Evolutionary conservation across 1,140 invertebrate genomes (phyloP).

Genomic region (Limonius californicus): DNA sequence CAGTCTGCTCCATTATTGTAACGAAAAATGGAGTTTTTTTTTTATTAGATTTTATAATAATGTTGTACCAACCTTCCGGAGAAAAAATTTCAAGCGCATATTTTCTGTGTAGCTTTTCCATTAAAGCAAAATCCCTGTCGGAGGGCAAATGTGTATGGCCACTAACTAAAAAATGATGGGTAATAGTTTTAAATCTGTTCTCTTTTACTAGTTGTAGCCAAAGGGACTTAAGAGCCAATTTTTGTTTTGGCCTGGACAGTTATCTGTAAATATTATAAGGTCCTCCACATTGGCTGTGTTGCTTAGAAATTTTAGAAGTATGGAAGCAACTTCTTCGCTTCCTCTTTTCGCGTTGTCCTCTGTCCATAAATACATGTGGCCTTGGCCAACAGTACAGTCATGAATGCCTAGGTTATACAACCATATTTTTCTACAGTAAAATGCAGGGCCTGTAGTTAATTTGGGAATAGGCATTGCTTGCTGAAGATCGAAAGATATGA

Average conservation of each 20-base stretch:
- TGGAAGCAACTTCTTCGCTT: conserved; percentile 22
- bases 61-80: neutral
- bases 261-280: conserved; percentile 26
- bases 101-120: neutral
- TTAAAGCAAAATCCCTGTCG: conserved; percentile 1
- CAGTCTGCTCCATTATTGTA: neutral
- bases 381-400: conserved; percentile 18
- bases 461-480: conserved; percentile 2
- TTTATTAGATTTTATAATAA: neutral
- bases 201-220: no score
- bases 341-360: conserved; percentile 20
- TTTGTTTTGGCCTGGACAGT: conserved; percentile 27
- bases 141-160: neutral
- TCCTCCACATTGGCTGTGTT: neutral
- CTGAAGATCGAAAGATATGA: conserved; percentile 16
- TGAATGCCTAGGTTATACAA: conserved; percentile 22
- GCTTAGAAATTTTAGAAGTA: conserved; percentile 12
- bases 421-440: conserved; percentile 17
- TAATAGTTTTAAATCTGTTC: neutral
- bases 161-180: neutral
- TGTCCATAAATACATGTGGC: conserved; percentile 22
- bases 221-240: no score
- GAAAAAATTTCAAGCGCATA: conserved; percentile 1
- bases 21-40: neutral
- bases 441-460: conserved; percentile 1